Base-by-base conservation (phyloP, 2,113 vertebrate species). In the Cyphomyrus discorhynchus region DNA sequence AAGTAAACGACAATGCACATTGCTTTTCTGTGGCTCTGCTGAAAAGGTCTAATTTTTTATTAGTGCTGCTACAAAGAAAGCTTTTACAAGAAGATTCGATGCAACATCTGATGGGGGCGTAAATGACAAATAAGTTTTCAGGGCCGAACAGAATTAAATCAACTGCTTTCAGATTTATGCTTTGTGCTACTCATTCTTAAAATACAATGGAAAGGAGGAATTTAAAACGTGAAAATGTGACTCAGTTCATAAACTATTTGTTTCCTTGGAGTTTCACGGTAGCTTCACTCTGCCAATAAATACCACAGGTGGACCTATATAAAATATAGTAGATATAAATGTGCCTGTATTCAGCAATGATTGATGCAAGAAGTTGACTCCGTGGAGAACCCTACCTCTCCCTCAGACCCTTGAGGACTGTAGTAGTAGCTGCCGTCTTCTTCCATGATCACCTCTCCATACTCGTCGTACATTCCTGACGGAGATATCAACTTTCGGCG, bases 401-500 rank as follows among this genome's bases (percentile, higher is more conserved):
- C 96, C 1, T 99, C 98, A 17, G 97, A 93, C 91, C 97, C 97
- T 0, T 98, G 97, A 0, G 97, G 97, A 70, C 97, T 98, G 86
- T 98, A 98, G 94, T 98, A 98, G 91, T 97, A 98, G 89, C 97
- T 96, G 88, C 96, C 97, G 0, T 99, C 97, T 0, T 95, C 96
- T 90, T 99, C 98, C 50, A 97, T 96, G n/a, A 99, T 94, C 0
- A 98, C 96, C 89, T 99, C 98, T 50, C 98, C 98, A 1, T 98
- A 99, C 90, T 99, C 98, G 15, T 99, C 98, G 0, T 97, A 99
- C 93, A 97, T 96, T 46, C 96, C 98, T 0, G 96, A 92, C 0
- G 98, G 98, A 1, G 98, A 98, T 91, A 99, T 95, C 93, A 99
- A 89, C 83, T 98, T 97, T 50, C 98, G 97, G 17, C 98, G 97